phyloP scores from a whole-genome alignment of 2,113 vertebrate species.

The Ammospiza nelsoni region DNA sequence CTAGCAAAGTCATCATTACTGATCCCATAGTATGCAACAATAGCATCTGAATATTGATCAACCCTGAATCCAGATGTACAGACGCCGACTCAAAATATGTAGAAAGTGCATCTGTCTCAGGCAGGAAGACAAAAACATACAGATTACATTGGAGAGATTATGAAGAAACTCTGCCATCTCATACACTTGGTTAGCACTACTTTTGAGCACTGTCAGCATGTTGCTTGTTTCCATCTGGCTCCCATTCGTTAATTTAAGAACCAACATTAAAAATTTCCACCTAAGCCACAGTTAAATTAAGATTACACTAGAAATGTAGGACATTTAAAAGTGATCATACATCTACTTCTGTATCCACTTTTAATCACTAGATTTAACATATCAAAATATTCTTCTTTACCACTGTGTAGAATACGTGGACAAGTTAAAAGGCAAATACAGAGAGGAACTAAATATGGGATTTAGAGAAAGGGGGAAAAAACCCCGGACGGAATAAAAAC shows the following conservation, averaged over 20 bases:
- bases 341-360: background rate
- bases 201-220: background rate
- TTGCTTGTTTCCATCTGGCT: background rate
- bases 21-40: background rate
- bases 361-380: background rate
- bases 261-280: background rate
- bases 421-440: background rate
- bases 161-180: background rate
- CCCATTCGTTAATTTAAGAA: background rate
- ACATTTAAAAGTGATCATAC: background rate
- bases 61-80: background rate
- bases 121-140: background rate
- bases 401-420: rapidly evolving
- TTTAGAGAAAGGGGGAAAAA: background rate
- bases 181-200: background rate
- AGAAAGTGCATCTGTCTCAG: background rate
- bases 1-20: background rate
- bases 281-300: background rate
- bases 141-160: background rate
- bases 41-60: background rate
- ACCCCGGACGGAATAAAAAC: background rate
- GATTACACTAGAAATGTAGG: background rate
- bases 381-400: background rate
- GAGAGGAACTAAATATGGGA: background rate
- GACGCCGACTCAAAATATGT: background rate